These are phyloP conservation scores for Xylophagus ater DNA, from an alignment of 2,888 invertebrate species.

Conservation along the genomic window DNA sequence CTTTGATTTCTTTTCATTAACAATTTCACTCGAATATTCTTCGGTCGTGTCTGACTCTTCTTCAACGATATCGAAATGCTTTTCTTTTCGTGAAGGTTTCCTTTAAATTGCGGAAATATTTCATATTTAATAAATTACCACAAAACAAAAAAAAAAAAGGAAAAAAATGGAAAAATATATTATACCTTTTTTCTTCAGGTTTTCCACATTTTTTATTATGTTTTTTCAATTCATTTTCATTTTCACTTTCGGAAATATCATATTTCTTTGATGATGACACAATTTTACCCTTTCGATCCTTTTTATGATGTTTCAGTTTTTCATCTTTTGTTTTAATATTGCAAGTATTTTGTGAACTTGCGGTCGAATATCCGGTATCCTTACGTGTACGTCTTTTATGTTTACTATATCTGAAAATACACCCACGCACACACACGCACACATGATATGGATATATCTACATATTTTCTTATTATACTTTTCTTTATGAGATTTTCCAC, in stretches of 20 bases:
- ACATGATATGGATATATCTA: too few species aligned
- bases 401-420: conserved; percentile 7
- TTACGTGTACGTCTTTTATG: conserved; percentile 39
- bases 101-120: conserved; percentile 6
- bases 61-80: conserved; percentile 16
- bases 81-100: conserved; percentile 10
- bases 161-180: neutral
- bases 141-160: neutral
- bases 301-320: conserved; percentile 25
- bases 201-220: conserved; percentile 6
- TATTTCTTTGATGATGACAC: conserved; percentile 27
- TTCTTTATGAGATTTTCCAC: conserved; percentile 29
- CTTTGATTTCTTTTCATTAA: conserved; percentile 16
- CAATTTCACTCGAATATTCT: conserved; percentile 11
- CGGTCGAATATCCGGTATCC: conserved; percentile 59
- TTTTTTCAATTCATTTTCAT: conserved; percentile 11
- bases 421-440: too few species aligned
- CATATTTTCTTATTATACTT: too few species aligned
- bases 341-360: conserved; percentile 45
- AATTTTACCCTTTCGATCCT: conserved; percentile 33
- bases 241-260: conserved; percentile 19
- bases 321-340: conserved; percentile 19
- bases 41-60: conserved; percentile 14
- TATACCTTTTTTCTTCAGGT: conserved; percentile 5
- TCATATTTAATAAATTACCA: too few species aligned